Conservation (phyloP, 2,888 invertebrate species). For the Apodemia hepburni region DNA sequence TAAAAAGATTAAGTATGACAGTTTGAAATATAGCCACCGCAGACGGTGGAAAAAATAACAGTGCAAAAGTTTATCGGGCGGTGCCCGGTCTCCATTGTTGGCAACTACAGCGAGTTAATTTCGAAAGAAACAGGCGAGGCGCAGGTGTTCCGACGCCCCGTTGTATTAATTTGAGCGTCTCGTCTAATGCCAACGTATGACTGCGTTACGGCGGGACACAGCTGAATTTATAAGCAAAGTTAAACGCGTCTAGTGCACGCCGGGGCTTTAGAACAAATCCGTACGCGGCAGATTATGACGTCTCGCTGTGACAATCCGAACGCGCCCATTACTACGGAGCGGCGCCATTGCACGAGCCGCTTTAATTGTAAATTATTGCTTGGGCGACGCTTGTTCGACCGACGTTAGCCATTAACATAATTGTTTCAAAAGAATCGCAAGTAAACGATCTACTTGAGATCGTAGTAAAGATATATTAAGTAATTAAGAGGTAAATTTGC, state of each 20-base stretch:
- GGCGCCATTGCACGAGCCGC: slow-evolving; percentile 49
- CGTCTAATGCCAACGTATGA: slow-evolving; percentile 71
- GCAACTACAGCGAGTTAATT: slow-evolving; percentile 68
- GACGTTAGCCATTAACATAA: slow-evolving; percentile 61
- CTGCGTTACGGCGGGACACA: slow-evolving; percentile 56
- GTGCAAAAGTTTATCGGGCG: slow-evolving; percentile 63
- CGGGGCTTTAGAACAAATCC: slow-evolving; percentile 51
- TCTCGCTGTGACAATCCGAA: slow-evolving; percentile 41
- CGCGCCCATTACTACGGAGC: slow-evolving; percentile 35
- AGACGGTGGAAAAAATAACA: slow-evolving; percentile 67
- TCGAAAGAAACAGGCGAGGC: slow-evolving; percentile 71
- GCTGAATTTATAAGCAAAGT: slow-evolving; percentile 66
- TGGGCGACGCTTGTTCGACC: slow-evolving; percentile 39
- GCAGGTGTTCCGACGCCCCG: slow-evolving; percentile 62
- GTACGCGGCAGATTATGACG: slow-evolving; percentile 64
- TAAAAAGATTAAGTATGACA: slow-evolving; percentile 80
- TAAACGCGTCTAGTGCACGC: slow-evolving; percentile 49
- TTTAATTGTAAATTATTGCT: slow-evolving; percentile 68
- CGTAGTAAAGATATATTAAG: slow-evolving; percentile 61
- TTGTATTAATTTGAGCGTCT: slow-evolving; percentile 72
- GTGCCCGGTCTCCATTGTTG: slow-evolving; percentile 62
- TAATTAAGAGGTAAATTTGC: slow-evolving; percentile 68
- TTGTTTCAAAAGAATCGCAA: slow-evolving; percentile 70
- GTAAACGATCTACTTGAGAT: slow-evolving; percentile 62
- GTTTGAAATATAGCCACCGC: slow-evolving; percentile 78